Evolutionary conservation across 64 coral and sea anemone genomes (phyloP).

Genomic region (Dendronephthya gigantea): DNA sequence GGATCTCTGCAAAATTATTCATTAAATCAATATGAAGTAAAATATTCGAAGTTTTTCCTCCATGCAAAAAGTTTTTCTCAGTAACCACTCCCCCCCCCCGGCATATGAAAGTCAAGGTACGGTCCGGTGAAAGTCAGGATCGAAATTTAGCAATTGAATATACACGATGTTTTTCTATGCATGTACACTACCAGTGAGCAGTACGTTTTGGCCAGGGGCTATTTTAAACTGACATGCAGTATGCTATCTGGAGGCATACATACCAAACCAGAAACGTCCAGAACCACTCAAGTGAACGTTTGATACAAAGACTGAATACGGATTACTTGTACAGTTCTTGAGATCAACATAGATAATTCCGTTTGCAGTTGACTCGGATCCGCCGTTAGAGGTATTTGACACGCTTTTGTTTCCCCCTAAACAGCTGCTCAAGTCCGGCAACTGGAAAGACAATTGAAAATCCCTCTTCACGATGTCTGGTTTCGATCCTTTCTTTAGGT

Average conservation of each 20-base stretch:
- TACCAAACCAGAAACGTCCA: neutral
- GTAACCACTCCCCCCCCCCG: too few species aligned
- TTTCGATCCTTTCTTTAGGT: neutral
- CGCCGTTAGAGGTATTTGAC: neutral
- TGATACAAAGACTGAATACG: neutral
- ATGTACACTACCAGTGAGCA: too few species aligned
- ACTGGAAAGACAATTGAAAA: neutral
- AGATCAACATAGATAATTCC: neutral
- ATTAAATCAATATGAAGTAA: too few species aligned
- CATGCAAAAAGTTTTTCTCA: too few species aligned
- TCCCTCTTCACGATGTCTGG: neutral
- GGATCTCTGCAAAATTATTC: too few species aligned
- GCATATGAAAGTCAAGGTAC: too few species aligned
- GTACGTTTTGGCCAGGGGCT: too few species aligned
- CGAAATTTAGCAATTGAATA: too few species aligned
- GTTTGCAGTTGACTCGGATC: neutral
- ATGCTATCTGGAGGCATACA: neutral
- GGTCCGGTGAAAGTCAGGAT: too few species aligned
- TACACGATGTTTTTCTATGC: too few species aligned
- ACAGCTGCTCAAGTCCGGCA: neutral
- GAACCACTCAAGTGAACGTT: neutral
- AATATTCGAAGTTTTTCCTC: too few species aligned
- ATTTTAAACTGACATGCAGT: too few species aligned
- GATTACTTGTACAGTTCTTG: neutral
- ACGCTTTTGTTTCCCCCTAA: neutral